phyloP scores from a whole-genome alignment of 2,888 invertebrate genomes.

The Conops quadrifasciatus region DNA sequence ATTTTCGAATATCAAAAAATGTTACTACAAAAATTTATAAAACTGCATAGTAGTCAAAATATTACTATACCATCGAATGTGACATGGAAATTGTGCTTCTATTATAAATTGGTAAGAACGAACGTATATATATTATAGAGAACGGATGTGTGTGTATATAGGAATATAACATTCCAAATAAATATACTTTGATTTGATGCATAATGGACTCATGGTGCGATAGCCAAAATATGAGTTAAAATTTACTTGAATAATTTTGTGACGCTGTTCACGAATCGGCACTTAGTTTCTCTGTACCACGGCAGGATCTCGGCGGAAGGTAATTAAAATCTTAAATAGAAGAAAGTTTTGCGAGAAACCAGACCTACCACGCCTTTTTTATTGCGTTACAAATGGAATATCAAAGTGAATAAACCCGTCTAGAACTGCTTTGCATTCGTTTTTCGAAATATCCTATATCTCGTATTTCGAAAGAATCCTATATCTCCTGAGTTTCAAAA shows the following conservation, averaged over 20 bases:
- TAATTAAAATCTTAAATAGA: too few species aligned
- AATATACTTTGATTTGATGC: not conserved
- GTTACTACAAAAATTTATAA: constrained; percentile 38
- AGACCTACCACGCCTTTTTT: too few species aligned
- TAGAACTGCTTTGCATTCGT: too few species aligned
- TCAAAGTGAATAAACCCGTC: too few species aligned
- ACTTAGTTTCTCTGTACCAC: not conserved
- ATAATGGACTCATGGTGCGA: not conserved
- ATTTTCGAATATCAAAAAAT: constrained; percentile 40
- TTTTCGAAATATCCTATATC: not conserved
- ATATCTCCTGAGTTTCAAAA: too few species aligned
- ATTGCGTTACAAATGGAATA: too few species aligned
- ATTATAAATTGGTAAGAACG: constrained; percentile 42
- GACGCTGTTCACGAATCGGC: not conserved
- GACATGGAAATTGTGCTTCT: constrained; percentile 44
- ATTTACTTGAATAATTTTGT: not conserved
- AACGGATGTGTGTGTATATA: not conserved
- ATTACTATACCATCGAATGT: constrained; percentile 37
- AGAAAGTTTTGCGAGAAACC: too few species aligned
- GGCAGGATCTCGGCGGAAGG: too few species aligned
- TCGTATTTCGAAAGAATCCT: too few species aligned
- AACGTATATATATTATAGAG: not conserved
- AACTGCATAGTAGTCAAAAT: constrained; percentile 38
- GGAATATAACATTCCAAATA: not conserved
- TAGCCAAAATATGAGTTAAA: too few species aligned